Evolutionary conservation across 2,888 invertebrate genomes (phyloP), one percentile per base, ranked within the genome.

Genomic region (Andrena bucephala): DNA sequence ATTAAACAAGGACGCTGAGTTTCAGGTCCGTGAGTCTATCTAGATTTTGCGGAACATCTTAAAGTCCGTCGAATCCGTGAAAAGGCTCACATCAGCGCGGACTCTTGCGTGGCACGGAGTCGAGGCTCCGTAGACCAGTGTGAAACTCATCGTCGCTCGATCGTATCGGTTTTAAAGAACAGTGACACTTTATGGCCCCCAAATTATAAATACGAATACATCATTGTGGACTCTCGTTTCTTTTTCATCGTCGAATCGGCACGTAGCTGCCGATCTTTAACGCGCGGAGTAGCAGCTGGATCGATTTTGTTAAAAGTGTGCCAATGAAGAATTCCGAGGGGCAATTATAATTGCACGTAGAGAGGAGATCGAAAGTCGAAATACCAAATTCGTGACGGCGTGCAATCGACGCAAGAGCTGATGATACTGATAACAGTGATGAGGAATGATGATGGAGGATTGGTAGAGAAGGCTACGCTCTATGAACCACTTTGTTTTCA

Each of bases 1-100:
- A 66, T 57, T 20, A 62, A 57, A 76, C 84, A 84, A 84, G 84
- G 84, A 75, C 84, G 65, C 62, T 50, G 54, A 63, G 52, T 65
- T 75, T 72, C 72, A 68, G 68, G 48, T 27, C 59, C 57, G 77
- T 24, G 63, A 62, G 48, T 60, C 42, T 66, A 70, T 71, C 83
- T 73, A 73, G 77, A 72, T 78, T 84, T 83, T 66, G 42, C 83
- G 33, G 71, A 77, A 50, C 68, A 79, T 79, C 69, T 78, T 84
- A 82, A 84, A 72, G 72, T 31, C 59, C 50, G 36, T n/a, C 27
- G 72, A 24, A 75, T 70, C 71, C 72, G 66, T 67, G 27, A 70
- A 79, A 79, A 79, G 72, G 24, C 68, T 83, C 83, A 84, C 59
- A 79, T 57, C 20, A 54, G n/a, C 59, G 83, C 76, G 66, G 72